phyloP scores from a whole-genome alignment of 2,888 invertebrate species.

The Helicoverpa assulta region DNA sequence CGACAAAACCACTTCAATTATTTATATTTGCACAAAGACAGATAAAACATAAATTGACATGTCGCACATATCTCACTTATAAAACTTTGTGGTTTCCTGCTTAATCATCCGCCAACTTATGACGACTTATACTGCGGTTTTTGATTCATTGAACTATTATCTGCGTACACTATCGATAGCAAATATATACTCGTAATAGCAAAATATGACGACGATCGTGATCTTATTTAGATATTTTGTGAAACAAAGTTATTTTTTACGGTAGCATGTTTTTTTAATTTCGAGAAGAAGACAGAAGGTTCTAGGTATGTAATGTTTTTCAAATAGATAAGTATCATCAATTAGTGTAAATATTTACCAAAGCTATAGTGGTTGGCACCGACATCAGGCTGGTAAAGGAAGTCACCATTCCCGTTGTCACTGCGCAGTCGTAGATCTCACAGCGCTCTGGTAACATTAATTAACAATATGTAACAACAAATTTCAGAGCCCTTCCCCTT shows the following conservation, averaged over 20 bases:
- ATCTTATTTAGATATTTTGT: background rate
- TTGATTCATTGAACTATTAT: slow-evolving; percentile 1
- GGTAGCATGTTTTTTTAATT: no score
- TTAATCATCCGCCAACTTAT: background rate
- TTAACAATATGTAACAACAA: no score
- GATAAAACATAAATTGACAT: background rate
- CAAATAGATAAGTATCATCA: no score
- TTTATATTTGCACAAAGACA: background rate
- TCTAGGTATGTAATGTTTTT: no score
- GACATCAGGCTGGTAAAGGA: slow-evolving; percentile 81
- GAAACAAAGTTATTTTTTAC: no score
- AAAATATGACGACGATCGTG: background rate
- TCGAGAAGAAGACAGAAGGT: no score
- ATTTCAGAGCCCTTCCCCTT: no score
- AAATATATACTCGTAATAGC: no score
- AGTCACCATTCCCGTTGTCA: slow-evolving; percentile 72
- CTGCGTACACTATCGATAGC: background rate
- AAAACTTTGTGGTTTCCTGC: background rate
- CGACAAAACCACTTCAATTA: no score
- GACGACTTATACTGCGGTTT: background rate
- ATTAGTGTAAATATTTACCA: slow-evolving; percentile 70
- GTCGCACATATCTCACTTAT: background rate
- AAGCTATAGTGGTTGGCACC: slow-evolving; percentile 77
- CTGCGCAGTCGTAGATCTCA: slow-evolving; percentile 75
- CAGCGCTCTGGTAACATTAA: slow-evolving; percentile 73